These are phyloP conservation scores for Heliconius nattereri DNA, from an alignment of 1,140 invertebrate genomes.

Conservation along the genomic window DNA sequence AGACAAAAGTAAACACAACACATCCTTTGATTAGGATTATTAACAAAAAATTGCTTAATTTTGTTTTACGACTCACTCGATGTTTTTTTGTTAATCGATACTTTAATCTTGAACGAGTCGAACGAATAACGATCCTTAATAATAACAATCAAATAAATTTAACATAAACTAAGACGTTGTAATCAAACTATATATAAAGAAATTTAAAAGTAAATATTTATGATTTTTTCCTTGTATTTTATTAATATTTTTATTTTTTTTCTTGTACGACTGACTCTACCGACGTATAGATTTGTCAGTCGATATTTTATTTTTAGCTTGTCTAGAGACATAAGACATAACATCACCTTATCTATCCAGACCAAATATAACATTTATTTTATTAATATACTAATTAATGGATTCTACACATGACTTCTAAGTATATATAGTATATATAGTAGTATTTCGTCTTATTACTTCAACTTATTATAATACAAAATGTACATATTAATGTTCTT, in stretches of 20 bases:
- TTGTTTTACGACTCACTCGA: neutral
- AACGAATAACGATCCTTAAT: neutral
- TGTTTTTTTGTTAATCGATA: constrained; percentile 2
- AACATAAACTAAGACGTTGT: neutral
- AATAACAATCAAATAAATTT: neutral
- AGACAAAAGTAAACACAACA: neutral
- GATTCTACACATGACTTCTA: too few relatives aligned
- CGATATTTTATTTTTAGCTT: neutral
- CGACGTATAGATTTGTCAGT: neutral
- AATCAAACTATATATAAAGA: neutral
- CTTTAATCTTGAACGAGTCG: neutral
- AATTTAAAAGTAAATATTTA: neutral
- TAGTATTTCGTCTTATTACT: too few relatives aligned
- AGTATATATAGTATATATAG: too few relatives aligned
- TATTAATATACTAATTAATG: too few relatives aligned
- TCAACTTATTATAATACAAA: too few relatives aligned
- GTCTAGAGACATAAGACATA: neutral
- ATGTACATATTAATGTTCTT: too few relatives aligned
- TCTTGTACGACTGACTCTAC: too few relatives aligned
- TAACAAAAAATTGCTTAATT: constrained; percentile 6
- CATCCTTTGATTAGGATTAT: neutral
- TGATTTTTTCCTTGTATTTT: neutral
- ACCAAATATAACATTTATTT: too few relatives aligned
- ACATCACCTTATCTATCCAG: neutral
- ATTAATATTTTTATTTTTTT: too few relatives aligned